phyloP scores from a whole-genome alignment of 1,140 invertebrate genomes.

The Euura lappo region DNA sequence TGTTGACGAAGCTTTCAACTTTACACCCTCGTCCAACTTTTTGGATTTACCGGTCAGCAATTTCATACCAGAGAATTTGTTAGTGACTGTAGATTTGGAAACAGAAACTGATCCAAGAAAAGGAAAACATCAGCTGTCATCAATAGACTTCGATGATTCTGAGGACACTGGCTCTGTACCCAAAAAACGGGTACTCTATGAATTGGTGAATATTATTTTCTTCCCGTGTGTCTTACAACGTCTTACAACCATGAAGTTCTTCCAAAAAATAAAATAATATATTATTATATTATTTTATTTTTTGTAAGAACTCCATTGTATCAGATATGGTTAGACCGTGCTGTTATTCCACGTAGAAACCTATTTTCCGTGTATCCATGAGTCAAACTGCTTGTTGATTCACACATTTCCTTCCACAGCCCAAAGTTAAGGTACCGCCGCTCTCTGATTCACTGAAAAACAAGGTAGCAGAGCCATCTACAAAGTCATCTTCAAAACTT shows the following conservation, averaged over 20 bases:
- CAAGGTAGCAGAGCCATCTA: neutral
- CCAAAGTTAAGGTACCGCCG: neutral
- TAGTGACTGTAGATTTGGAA: neutral
- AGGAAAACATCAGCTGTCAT: neutral
- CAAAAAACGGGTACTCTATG: neutral
- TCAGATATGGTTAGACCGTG: neutral
- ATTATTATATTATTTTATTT: neutral
- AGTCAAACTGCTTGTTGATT: neutral
- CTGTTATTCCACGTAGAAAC: neutral
- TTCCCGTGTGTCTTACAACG: neutral
- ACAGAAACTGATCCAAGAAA: neutral
- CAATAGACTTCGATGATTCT: neutral
- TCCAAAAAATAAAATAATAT: neutral
- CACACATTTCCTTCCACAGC: neutral
- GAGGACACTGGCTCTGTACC: neutral
- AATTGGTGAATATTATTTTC: neutral
- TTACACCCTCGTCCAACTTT: neutral
- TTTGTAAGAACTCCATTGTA: neutral
- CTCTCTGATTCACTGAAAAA: neutral
- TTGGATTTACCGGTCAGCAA: neutral
- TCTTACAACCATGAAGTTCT: neutral
- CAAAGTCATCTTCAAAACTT: neutral
- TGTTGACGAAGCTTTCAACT: neutral
- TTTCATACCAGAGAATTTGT: neutral
- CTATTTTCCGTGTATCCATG: neutral